These are phyloP conservation scores for Engystomops pustulosus DNA, from an alignment of 2,113 vertebrate genomes.

Conservation along the genomic window DNA sequence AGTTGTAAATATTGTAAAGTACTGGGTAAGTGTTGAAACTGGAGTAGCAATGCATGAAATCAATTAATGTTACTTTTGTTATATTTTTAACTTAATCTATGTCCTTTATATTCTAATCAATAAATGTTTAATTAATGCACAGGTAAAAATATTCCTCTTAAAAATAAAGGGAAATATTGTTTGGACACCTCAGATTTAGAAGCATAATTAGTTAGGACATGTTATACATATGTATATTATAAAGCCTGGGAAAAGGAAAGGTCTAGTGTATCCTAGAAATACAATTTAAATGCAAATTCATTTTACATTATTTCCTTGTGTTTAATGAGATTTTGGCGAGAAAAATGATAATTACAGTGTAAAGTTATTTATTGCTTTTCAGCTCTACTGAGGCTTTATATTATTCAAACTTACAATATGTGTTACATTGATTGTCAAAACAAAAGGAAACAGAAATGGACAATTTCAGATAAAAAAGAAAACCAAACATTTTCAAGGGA, in stretches of 20 bases:
- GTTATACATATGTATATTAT: slow-evolving; percentile 31
- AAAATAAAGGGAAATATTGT: neutral
- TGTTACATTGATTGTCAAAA: slow-evolving; percentile 24
- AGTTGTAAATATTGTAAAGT: no score
- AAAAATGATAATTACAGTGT: slow-evolving; percentile 50
- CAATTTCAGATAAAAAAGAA: neutral
- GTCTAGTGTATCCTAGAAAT: slow-evolving; percentile 23
- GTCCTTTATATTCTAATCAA: no score
- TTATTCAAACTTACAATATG: slow-evolving; percentile 44
- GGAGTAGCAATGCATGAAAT: no score
- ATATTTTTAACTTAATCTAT: no score
- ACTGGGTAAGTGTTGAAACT: no score
- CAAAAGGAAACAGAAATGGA: neutral
- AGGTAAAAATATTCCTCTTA: no score
- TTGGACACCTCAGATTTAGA: neutral
- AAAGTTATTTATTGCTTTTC: slow-evolving; percentile 54
- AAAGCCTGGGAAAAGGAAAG: neutral
- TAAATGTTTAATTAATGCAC: no score
- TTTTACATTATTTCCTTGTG: slow-evolving; percentile 38
- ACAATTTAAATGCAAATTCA: slow-evolving; percentile 57
- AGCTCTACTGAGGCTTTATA: slow-evolving; percentile 27
- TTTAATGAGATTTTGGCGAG: slow-evolving; percentile 52
- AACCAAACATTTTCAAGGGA: neutral
- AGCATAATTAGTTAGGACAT: slow-evolving; percentile 18
- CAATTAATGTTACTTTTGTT: no score